These are phyloP conservation scores for Drosophila ogumai DNA, from an alignment of 1,140 invertebrate species.

Conservation along the genomic window DNA sequence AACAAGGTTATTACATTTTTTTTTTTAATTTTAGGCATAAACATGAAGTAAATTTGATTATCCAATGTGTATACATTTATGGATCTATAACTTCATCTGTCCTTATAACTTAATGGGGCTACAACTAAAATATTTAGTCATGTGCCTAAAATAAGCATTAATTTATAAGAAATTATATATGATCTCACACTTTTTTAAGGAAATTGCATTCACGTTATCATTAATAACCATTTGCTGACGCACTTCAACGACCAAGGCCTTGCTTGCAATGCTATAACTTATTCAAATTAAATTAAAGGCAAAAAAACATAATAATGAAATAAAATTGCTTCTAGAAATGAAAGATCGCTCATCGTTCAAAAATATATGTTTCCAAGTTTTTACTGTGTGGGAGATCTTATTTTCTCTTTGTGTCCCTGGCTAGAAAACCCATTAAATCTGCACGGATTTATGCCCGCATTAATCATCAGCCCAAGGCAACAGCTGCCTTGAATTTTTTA, in stretches of 20 bases:
- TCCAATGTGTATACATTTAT: no score
- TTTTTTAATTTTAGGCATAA: no score
- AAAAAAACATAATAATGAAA: slow-evolving; percentile 5
- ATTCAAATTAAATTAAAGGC: neutral
- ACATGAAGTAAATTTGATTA: no score
- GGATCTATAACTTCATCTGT: no score
- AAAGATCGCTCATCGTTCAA: slow-evolving; percentile 6
- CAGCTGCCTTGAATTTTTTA: slow-evolving; percentile 33
- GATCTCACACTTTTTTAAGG: neutral
- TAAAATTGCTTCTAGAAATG: slow-evolving; percentile 14
- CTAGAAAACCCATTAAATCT: slow-evolving; percentile 46
- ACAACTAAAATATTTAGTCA: fast-evolving
- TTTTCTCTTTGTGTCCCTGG: slow-evolving; percentile 1
- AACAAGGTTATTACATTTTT: no score
- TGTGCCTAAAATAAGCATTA: neutral
- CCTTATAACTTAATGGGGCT: neutral
- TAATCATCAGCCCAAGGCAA: slow-evolving; percentile 41
- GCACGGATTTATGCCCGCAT: slow-evolving; percentile 60
- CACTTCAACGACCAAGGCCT: neutral
- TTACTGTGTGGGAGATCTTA: slow-evolving; percentile 25
- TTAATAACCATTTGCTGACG: neutral
- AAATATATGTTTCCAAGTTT: slow-evolving; percentile 15
- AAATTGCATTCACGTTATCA: neutral
- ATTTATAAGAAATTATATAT: neutral
- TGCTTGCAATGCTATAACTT: neutral